Percentiles rank a stretch among this genome's conserved stretches.
Evolutionary conservation across 2,113 vertebrate species (phyloP).

Genomic region (Ciconia stormi): DNA sequence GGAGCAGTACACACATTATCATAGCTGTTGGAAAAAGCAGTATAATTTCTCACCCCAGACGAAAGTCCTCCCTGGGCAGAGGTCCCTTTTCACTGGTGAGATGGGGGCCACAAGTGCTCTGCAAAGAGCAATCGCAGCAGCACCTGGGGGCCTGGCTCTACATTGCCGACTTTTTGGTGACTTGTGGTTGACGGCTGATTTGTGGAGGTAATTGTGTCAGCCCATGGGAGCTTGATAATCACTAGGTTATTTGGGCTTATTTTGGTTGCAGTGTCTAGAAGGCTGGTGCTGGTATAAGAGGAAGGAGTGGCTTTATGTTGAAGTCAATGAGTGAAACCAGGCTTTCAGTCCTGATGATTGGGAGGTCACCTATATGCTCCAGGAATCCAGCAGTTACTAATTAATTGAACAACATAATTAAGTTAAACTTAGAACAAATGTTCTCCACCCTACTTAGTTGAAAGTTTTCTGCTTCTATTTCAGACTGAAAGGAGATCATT

Average conservation of each 20-base stretch:
- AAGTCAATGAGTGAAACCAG: background rate
- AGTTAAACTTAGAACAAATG: background rate
- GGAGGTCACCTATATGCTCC: background rate
- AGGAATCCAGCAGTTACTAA: background rate
- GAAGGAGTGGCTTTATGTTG: background rate
- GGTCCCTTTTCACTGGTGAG: background rate
- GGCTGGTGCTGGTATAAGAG: background rate
- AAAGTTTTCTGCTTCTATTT: background rate
- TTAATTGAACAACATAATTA: background rate
- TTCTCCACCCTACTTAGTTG: background rate
- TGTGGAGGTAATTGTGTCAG: background rate
- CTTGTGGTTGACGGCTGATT: background rate
- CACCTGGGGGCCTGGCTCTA: background rate
- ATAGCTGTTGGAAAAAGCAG: background rate
- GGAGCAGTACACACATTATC: background rate
- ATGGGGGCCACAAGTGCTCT: background rate
- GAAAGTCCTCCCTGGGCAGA: background rate
- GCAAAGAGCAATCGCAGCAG: background rate
- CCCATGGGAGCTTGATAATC: background rate
- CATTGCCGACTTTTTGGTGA: background rate
- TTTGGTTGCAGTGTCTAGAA: background rate
- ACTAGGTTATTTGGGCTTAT: background rate
- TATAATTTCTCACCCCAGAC: background rate
- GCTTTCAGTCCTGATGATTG: rapidly evolving
- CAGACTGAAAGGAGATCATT: background rate